Evolutionary conservation across 1,140 invertebrate genomes (phyloP).

Genomic region (Leptoteleia sp.): DNA sequence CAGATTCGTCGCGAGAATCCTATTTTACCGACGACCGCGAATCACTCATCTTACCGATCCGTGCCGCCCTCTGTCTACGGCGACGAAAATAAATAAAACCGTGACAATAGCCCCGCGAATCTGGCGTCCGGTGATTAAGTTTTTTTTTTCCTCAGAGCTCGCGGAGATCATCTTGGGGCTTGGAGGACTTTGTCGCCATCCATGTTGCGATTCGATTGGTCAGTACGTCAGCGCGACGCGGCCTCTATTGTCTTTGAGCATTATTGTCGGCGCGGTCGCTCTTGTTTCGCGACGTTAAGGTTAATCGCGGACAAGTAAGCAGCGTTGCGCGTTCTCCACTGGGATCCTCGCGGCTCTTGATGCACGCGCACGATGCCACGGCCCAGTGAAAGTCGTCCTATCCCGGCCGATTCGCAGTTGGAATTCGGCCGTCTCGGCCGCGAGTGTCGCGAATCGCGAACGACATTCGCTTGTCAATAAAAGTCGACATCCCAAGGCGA

Average conservation of each 20-base stretch:
- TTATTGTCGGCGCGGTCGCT: not conserved
- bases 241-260: not conserved
- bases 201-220: slow-evolving; percentile 11
- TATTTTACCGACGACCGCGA: no score
- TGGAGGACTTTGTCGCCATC: not conserved
- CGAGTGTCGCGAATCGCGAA: slow-evolving; percentile 46
- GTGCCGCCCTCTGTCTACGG: not conserved
- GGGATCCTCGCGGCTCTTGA: not conserved
- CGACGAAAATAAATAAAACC: not conserved
- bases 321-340: slow-evolving; percentile 7
- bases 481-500: slow-evolving; percentile 16
- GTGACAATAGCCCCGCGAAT: slow-evolving; percentile 18
- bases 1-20: no score
- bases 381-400: slow-evolving; percentile 70
- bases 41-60: not conserved
- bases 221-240: slow-evolving; percentile 10
- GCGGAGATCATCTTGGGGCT: no score
- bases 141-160: slow-evolving; percentile 2
- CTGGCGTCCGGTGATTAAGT: slow-evolving; percentile 15
- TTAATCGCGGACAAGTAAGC: not conserved
- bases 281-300: slow-evolving; percentile 1
- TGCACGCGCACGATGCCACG: slow-evolving; percentile 59
- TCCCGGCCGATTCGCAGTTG: slow-evolving; percentile 54
- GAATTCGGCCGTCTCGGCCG: slow-evolving; percentile 63
- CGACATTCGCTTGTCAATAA: slow-evolving; percentile 25